These are phyloP conservation scores for Andrena minutula DNA, from an alignment of 2,888 invertebrate species.

Conservation along the genomic window DNA sequence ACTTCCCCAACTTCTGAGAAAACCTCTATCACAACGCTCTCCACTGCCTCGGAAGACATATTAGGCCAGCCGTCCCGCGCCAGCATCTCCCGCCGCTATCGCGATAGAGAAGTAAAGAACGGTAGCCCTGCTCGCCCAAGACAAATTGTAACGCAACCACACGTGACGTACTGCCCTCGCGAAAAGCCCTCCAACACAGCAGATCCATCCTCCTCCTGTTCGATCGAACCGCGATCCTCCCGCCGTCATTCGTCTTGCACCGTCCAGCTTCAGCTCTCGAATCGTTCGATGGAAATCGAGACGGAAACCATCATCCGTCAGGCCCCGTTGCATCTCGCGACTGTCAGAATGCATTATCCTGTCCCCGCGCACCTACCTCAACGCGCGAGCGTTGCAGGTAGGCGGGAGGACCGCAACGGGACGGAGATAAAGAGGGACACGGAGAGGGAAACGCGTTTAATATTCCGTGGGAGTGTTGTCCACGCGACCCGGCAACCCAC, in stretches of 20 bases:
- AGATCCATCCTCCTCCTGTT: slow-evolving; percentile 9
- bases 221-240: slow-evolving; percentile 31
- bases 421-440: slow-evolving; percentile 36
- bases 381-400: slow-evolving; percentile 68
- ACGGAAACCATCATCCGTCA: slow-evolving; percentile 24
- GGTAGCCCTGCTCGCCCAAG: slow-evolving; percentile 1
- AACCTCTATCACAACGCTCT: neutral
- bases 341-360: slow-evolving; percentile 26
- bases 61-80: neutral
- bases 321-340: slow-evolving; percentile 4
- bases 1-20: neutral
- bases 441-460: slow-evolving; percentile 70
- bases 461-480: slow-evolving; percentile 81
- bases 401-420: slow-evolving; percentile 64
- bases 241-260: slow-evolving; percentile 29
- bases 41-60: neutral
- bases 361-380: slow-evolving; percentile 69
- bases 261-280: neutral
- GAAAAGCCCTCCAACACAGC: neutral
- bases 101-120: neutral
- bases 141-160: slow-evolving; percentile 39
- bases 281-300: slow-evolving; percentile 24
- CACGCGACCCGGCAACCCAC: slow-evolving; percentile 81
- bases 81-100: neutral
- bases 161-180: neutral